Conservation (phyloP, 2,888 invertebrate species). For the Caenorhabditis sulstoni region DNA sequence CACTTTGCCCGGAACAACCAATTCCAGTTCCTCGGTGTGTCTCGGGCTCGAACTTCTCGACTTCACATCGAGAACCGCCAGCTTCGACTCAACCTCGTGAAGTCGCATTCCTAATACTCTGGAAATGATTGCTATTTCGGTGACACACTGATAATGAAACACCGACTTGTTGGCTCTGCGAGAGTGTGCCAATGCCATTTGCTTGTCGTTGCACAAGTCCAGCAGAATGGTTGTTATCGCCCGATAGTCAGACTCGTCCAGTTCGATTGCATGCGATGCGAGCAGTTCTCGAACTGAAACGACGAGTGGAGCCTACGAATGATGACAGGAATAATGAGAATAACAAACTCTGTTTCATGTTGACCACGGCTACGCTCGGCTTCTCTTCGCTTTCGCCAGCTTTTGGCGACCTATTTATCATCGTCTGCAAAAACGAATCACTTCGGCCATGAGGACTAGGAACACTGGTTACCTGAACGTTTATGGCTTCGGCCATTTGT, state of each 20-base stretch:
- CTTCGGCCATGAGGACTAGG: not conserved
- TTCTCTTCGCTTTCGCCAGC: constrained; percentile 56
- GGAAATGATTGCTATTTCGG: constrained; percentile 29
- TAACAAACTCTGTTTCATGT: constrained; percentile 70
- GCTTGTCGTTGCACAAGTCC: constrained; percentile 91
- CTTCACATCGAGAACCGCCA: constrained; percentile 53
- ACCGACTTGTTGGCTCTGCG: constrained; percentile 89
- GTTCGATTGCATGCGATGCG: constrained; percentile 68
- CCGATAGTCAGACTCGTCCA: constrained; percentile 85
- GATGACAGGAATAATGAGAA: not conserved
- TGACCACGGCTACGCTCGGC: constrained; percentile 71
- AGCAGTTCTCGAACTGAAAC: constrained; percentile 70
- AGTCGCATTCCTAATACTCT: constrained; percentile 89
- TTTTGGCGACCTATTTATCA: constrained; percentile 49
- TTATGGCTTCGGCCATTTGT: constrained; percentile 63
- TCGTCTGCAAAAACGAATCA: constrained; percentile 15
- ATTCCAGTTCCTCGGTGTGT: constrained; percentile 27
- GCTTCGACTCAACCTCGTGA: constrained; percentile 86
- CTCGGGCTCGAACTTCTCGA: constrained; percentile 61
- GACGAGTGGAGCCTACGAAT: not conserved
- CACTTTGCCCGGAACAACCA: constrained; percentile 29
- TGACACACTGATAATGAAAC: not conserved
- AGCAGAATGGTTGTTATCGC: constrained; percentile 88
- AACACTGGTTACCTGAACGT: constrained; percentile 33
- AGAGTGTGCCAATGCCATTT: constrained; percentile 89